Evolutionary conservation across 2,113 vertebrate species (phyloP), one percentile per base, ranked within the genome.

Genomic region (Delphinapterus leucas): DNA sequence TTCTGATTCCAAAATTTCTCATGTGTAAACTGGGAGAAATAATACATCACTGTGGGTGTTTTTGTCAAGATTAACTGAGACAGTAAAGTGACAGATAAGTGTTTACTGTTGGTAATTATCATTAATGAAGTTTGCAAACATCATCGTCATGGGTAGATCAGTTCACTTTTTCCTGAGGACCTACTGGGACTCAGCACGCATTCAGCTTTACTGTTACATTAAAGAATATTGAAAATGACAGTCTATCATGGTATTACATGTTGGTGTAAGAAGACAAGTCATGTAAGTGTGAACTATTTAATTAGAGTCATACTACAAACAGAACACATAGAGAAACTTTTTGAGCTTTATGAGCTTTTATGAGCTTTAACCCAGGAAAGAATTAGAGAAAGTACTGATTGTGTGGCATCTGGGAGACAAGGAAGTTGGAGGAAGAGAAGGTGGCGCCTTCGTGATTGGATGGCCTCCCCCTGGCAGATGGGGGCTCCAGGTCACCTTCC

Each of bases 11-110:
- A 33, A 84, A 13, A 3, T 76, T 92, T 6, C 23, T 68, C 17
- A 58, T 53, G 28, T 65, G 20, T 80, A 60, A 95, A 73, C 3
- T 65, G 12, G 4, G 36, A 91, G 15, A 89, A 94, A 76, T 73
- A 58, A 63, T 77, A 60, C 31, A 53, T 93, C 88, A 36, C 36
- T 87, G 28, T 84, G 61, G 3, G 33, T 80, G 6, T 49, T 91
- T 94, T 25, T 86, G 36, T 93, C 25, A 93, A 60, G 65, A 76
- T 63, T 80, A 82, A 90, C 44, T 67, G 28, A 92, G 10, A 38
- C 8, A 49, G 26, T 41, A 53, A 92, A 68, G 0, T 63, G 67
- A 63, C 2, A 4, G 23, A 21, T 60, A 36, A 41, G 12, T 47
- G 28, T 8, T 58, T 74, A 18, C 44, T 82, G 71, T 10, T 7